These are phyloP conservation scores for Drosophila eugracilis DNA, from an alignment of 1,140 invertebrate species.

Conservation along the genomic window DNA sequence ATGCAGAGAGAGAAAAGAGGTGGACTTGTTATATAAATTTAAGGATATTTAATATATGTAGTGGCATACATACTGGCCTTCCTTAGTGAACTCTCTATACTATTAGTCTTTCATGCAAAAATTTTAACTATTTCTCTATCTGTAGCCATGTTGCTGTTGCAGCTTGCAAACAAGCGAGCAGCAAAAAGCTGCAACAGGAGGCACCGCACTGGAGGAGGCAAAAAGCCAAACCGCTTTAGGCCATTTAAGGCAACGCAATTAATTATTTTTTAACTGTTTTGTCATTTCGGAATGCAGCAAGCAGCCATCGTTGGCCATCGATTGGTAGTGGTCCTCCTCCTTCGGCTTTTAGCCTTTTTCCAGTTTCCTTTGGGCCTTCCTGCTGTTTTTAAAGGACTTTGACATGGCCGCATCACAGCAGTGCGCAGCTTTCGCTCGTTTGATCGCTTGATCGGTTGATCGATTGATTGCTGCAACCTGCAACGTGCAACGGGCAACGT, in stretches of 20 bases:
- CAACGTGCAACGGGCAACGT: constrained; percentile 24
- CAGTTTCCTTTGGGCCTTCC: constrained; percentile 37
- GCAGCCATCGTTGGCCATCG: constrained; percentile 75
- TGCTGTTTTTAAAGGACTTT: constrained; percentile 70
- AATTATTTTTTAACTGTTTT: constrained; percentile 85
- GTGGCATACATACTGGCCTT: too few species aligned
- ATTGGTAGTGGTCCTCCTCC: constrained; percentile 34
- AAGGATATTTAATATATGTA: too few species aligned
- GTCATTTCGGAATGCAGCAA: constrained; percentile 83
- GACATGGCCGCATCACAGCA: constrained; percentile 65
- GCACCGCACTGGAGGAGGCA: constrained; percentile 33
- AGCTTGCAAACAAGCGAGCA: constrained; percentile 68
- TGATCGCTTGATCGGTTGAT: constrained; percentile 83
- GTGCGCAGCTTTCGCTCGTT: constrained; percentile 75
- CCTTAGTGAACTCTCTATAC: too few species aligned
- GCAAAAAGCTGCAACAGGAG: constrained; percentile 30
- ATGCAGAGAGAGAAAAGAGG: constrained; percentile 16
- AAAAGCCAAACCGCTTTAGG: constrained; percentile 77
- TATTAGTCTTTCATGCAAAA: too few species aligned
- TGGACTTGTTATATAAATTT: too few species aligned
- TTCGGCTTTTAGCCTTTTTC: constrained; percentile 8
- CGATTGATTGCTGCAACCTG: constrained; percentile 77
- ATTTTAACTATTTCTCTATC: not conserved
- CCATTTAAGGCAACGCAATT: constrained; percentile 85
- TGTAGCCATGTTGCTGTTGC: constrained; percentile 44